Evolutionary conservation across 2,113 vertebrate species (phyloP).

Genomic region (Panthera leo): DNA sequence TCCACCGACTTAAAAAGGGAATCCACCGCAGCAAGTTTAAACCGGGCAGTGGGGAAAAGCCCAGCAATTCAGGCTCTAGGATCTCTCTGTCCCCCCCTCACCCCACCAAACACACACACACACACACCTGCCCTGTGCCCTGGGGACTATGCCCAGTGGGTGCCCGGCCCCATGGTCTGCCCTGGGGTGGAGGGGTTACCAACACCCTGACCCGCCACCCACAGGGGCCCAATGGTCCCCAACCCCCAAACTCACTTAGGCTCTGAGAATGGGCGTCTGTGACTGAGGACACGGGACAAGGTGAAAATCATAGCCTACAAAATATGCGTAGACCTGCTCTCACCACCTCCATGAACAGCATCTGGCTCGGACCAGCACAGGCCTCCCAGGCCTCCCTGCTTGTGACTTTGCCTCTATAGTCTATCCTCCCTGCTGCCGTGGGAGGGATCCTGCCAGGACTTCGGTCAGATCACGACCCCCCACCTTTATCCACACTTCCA

Average conservation of each 20-base stretch:
- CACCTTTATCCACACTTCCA: fast-evolving
- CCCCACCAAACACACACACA: not conserved
- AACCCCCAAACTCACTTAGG: not conserved
- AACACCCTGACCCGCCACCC: not conserved
- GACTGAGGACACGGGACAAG: fast-evolving
- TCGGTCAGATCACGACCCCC: not conserved
- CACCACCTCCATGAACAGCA: fast-evolving
- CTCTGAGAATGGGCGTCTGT: not conserved
- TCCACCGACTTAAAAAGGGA: conserved; percentile 76
- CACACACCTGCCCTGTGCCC: not conserved
- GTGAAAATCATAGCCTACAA: not conserved
- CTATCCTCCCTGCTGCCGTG: not conserved
- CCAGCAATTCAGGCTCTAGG: not conserved
- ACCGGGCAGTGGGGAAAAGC: conserved; percentile 60
- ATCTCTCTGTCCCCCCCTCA: not conserved
- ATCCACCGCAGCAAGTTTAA: conserved; percentile 53
- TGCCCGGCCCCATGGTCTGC: fast-evolving
- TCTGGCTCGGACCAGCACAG: not conserved
- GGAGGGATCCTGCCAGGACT: not conserved
- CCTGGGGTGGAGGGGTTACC: no score
- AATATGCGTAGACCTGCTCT: not conserved
- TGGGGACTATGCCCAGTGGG: not conserved
- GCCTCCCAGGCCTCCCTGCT: not conserved
- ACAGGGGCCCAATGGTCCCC: not conserved
- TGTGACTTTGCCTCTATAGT: not conserved